These are phyloP conservation scores for Kryptolebias marmoratus DNA, from an alignment of 2,113 vertebrate genomes.

Conservation along the genomic window DNA sequence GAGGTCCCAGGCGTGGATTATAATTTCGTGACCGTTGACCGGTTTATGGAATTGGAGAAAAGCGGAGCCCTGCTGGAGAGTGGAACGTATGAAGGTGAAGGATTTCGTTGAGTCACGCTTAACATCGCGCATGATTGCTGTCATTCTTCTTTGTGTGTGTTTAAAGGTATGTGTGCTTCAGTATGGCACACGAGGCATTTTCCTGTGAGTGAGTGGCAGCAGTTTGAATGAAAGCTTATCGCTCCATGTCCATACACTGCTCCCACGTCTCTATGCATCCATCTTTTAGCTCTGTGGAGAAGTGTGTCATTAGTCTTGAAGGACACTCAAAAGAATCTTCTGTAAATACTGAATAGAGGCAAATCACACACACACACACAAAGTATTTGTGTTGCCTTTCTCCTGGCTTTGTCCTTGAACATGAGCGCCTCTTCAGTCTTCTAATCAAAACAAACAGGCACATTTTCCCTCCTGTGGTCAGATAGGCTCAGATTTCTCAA, in stretches of 20 bases:
- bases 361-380: conserved; percentile 4
- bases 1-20: conserved; percentile 99
- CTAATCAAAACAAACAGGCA: conserved; percentile 58
- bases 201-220: conserved; percentile 28
- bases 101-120: conserved; percentile 32
- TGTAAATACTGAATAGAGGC: conserved; percentile 36
- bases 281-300: conserved; percentile 39
- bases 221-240: conserved; percentile 41
- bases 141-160: conserved; percentile 33
- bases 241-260: conserved; percentile 5
- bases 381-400: conserved; percentile 18
- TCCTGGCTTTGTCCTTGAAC: conserved; percentile 31
- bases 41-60: conserved; percentile 98
- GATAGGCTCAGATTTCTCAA: conserved; percentile 28
- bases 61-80: conserved; percentile 97
- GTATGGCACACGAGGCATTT: neutral
- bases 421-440: conserved; percentile 28
- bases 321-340: conserved; percentile 24
- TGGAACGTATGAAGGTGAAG: conserved; percentile 98
- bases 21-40: conserved; percentile 96
- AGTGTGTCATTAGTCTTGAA: conserved; percentile 36
- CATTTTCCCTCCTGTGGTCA: conserved; percentile 43
- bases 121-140: conserved; percentile 16
- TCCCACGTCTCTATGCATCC: conserved; percentile 28
- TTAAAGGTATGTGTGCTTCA: neutral